Evolutionary conservation across 2,797 vertebrate species (phyloP).

Genomic region (Lophius americanus): DNA sequence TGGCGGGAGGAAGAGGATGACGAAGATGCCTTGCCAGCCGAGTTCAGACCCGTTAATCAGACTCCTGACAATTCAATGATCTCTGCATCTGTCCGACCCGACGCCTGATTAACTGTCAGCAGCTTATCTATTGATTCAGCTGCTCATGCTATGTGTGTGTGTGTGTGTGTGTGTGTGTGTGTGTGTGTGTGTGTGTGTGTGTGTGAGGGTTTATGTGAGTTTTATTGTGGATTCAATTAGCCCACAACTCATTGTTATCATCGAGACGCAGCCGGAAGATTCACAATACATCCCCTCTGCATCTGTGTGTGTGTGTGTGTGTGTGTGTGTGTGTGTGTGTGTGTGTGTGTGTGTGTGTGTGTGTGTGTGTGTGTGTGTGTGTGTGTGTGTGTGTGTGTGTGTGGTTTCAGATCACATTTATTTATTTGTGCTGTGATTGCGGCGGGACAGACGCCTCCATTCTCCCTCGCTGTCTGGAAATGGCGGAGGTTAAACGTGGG

Average conservation of each 20-base stretch:
- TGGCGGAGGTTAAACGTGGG: background rate
- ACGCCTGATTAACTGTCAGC: constrained; percentile 56
- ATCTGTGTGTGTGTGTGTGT: constrained; percentile 27
- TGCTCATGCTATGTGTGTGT: constrained; percentile 24
- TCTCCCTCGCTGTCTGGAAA: constrained; percentile 23
- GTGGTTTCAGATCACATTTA: constrained; percentile 25
- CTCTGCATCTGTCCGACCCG: constrained; percentile 41
- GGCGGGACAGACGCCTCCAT: constrained; percentile 42
- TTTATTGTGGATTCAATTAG: constrained; percentile 61
- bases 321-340: constrained; percentile 13
- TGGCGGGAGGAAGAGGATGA: constrained; percentile 14
- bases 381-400: constrained; percentile 13
- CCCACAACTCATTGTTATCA: constrained; percentile 61
- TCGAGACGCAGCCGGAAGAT: constrained; percentile 50
- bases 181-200: constrained; percentile 11
- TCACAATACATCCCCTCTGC: constrained; percentile 48
- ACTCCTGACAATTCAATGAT: constrained; percentile 11
- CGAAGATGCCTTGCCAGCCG: too few species aligned
- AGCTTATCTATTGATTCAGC: constrained; percentile 67
- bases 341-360: constrained; percentile 14
- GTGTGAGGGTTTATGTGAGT: constrained; percentile 17
- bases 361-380: constrained; percentile 17
- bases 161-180: constrained; percentile 11
- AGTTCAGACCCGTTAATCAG: background rate
- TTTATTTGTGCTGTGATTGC: constrained; percentile 25